These are phyloP conservation scores for Pangasianodon gigas DNA, from an alignment of 2,113 vertebrate species.

Conservation along the genomic window DNA sequence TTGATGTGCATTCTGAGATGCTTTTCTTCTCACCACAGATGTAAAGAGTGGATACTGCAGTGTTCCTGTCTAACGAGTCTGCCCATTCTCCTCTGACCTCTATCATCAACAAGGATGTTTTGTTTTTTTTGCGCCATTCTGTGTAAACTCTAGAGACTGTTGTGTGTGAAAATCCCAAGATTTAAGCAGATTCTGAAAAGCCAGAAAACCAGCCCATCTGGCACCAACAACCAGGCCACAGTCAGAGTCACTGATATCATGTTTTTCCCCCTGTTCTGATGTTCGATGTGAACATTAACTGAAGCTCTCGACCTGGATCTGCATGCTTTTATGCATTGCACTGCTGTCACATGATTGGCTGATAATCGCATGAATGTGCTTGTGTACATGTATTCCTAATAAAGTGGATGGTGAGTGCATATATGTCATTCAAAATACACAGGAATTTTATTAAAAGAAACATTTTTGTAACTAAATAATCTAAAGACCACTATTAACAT, in stretches of 20 bases:
- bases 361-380: neutral
- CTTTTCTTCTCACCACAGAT: neutral
- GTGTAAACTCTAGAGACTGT: neutral
- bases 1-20: neutral
- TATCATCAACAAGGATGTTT: neutral
- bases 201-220: neutral
- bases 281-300: neutral
- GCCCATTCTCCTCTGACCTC: neutral
- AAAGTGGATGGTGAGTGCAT: neutral
- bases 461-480: constrained; percentile 61
- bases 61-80: neutral
- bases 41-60: neutral
- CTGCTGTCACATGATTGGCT: neutral
- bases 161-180: neutral
- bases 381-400: neutral
- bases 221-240: neutral
- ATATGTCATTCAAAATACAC: constrained; percentile 20
- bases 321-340: neutral
- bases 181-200: neutral
- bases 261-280: neutral
- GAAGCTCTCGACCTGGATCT: neutral
- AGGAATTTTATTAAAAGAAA: neutral
- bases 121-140: neutral
- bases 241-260: neutral
- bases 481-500: constrained; percentile 64